Conservation (phyloP, 1,140 invertebrate species). For the Hydropsyche tenuis region DNA sequence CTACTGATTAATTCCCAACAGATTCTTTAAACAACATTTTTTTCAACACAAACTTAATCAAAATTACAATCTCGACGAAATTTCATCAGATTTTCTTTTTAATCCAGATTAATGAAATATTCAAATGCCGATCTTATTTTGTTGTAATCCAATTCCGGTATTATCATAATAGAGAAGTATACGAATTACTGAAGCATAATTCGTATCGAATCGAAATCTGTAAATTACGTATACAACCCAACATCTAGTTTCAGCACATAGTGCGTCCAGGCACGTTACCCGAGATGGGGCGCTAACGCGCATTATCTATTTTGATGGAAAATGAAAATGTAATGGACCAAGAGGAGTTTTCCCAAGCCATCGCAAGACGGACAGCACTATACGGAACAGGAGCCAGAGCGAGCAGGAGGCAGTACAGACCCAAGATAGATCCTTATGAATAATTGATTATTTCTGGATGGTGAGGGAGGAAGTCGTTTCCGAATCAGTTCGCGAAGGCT, state of each 20-base stretch:
- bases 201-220: neutral
- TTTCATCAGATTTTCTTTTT: no score
- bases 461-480: conserved; percentile 27
- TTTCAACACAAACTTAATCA: no score
- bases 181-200: neutral
- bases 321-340: conserved; percentile 27
- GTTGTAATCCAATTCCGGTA: no score
- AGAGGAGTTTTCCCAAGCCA: conserved; percentile 8
- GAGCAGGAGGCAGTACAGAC: no score
- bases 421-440: conserved; percentile 25
- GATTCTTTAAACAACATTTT: no score
- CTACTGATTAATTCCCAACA: neutral
- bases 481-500: conserved; percentile 29
- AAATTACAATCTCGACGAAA: no score
- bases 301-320: conserved; percentile 33
- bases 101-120: no score
- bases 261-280: no score
- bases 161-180: no score
- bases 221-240: no score
- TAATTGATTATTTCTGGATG: conserved; percentile 35
- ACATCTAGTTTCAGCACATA: no score
- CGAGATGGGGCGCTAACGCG: neutral
- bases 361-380: neutral
- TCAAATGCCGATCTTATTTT: no score
- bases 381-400: neutral